Base-by-base conservation (phyloP, 1,140 invertebrate genomes). In the Vanessa atalanta region DNA sequence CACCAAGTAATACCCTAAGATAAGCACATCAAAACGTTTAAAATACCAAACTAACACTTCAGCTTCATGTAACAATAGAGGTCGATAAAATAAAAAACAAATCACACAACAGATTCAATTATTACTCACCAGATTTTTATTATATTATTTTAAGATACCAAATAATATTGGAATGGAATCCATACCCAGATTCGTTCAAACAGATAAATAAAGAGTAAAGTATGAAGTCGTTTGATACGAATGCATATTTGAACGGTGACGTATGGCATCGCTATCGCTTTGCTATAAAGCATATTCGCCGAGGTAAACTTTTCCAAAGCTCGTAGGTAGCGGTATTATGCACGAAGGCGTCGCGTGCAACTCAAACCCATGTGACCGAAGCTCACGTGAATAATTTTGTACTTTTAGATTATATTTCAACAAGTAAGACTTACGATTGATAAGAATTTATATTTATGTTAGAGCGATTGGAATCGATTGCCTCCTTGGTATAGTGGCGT, bases 271-370 rank as follows among this genome's bases (percentile, higher is more conserved):
- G 43, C 67, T 47, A 31, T 47, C 53, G 55, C 14, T 61, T 61
- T 70, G 43, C 43, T 57, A 68, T 57, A 68, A 67, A 68, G 66
- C 50, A 68, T 14, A n/a, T 20, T 9, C 37, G 55, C 51, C 16
- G 53, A 69, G 31, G 43, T 70, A 60, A 70, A 70, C 37, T 48
- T 70, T 69, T 61, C 37, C 43, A 43, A 61, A 70, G 67, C 63
- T 53, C 55, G 55, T 70, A 70, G 67, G 55, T 47, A 55, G 67
- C 55, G 55, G 67, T 70, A 61, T 70, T 53, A 70, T 70, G 67
- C 53, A 70, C 67, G 55, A 47, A 61, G 53, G 60, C 16, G 7
- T 70, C 53, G 53, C 67, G 67, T 61, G 67, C 55, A 48, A 55
- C 55, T 43, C 43, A 48, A 61, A 70, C 14, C 14, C 67, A 61